Conservation (phyloP, 2,888 invertebrate species). For the Caenorhabditis becei region DNA sequence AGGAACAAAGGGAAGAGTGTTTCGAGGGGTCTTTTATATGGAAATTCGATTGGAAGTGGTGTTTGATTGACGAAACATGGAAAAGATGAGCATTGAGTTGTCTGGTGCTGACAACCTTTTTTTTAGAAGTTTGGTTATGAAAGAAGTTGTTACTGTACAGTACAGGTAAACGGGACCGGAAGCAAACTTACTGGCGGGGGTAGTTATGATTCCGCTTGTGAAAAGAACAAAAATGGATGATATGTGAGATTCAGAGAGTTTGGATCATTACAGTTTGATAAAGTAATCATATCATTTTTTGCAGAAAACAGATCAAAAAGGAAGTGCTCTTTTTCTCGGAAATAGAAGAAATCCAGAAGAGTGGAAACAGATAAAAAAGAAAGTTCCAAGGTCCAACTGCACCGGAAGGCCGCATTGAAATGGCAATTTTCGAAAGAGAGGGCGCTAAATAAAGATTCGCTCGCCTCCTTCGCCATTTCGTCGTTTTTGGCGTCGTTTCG, state of each 20-base stretch:
- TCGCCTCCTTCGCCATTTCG: neutral
- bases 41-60: conserved; percentile 4
- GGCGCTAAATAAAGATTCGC: conserved; percentile 17
- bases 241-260: too few relatives aligned
- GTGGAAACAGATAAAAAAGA: neutral
- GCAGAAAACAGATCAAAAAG: neutral
- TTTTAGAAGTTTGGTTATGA: too few relatives aligned
- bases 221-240: too few relatives aligned
- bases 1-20: neutral
- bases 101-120: neutral
- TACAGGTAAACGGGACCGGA: too few relatives aligned
- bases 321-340: neutral
- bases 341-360: conserved; percentile 1
- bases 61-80: conserved; percentile 14
- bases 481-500: neutral
- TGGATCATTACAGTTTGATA: too few relatives aligned
- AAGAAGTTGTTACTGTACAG: too few relatives aligned
- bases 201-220: too few relatives aligned
- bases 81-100: conserved; percentile 2
- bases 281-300: too few relatives aligned
- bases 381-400: conserved; percentile 15
- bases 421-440: conserved; percentile 22
- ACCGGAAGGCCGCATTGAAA: conserved; percentile 13
- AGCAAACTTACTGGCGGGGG: too few relatives aligned
- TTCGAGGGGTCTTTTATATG: conserved; percentile 9